Percentiles rank a stretch among this genome's conserved stretches.
Conservation (phyloP, 1,140 invertebrate species). For the Cepaea nemoralis region DNA sequence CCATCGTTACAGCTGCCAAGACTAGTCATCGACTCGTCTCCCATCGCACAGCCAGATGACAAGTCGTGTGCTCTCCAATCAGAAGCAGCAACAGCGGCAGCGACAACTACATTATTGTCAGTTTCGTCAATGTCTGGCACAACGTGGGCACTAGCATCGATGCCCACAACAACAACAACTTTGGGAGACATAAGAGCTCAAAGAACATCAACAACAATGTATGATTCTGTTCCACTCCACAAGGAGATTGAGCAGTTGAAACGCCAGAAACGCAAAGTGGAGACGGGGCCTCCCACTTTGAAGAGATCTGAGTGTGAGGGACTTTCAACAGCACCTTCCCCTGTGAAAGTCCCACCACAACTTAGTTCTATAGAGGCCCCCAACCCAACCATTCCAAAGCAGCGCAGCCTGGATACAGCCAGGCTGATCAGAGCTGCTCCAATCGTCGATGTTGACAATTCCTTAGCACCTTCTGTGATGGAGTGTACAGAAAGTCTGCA, state of each 20-base stretch:
- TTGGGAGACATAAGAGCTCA: too few relatives aligned
- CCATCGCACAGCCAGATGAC: background rate
- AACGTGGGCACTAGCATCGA: too few relatives aligned
- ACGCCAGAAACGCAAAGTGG: slow-evolving; percentile 45
- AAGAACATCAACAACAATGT: background rate
- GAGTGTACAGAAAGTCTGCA: slow-evolving; percentile 44
- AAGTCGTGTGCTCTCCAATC: background rate
- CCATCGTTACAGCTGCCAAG: background rate
- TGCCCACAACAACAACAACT: too few relatives aligned
- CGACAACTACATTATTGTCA: background rate
- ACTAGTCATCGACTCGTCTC: background rate
- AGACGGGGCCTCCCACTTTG: slow-evolving; percentile 50
- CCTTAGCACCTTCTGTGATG: slow-evolving; percentile 48
- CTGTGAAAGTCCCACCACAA: slow-evolving; percentile 16
- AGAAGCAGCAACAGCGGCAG: background rate
- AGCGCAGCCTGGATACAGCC: slow-evolving; percentile 37
- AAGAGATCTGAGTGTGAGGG: slow-evolving; percentile 15
- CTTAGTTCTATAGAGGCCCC: slow-evolving; percentile 38
- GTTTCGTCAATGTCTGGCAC: background rate
- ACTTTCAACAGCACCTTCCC: slow-evolving; percentile 39
- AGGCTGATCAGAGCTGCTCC: slow-evolving; percentile 32
- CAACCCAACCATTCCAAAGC: slow-evolving; percentile 47
- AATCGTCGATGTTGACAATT: slow-evolving; percentile 47
- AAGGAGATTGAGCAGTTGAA: slow-evolving; percentile 15
- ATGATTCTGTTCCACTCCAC: slow-evolving; percentile 9